Conservation (phyloP, 37 sponge, comb jelly and placozoan genomes). For the Halisarca cf. caerulea region DNA sequence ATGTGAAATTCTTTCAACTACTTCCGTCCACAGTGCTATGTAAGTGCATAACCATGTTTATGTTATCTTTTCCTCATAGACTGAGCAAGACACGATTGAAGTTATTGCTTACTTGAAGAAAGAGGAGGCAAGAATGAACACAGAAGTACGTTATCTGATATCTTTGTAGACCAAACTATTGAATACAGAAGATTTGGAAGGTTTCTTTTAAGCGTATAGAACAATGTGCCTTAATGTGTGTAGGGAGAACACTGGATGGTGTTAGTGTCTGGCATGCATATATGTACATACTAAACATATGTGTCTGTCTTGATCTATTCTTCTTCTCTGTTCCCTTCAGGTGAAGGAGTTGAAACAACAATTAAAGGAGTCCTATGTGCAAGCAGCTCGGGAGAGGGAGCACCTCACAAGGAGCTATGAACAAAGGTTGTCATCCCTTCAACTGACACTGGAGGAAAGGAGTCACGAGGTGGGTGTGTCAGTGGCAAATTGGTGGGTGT, state of each 20-base stretch:
- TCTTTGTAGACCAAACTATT: too few species aligned
- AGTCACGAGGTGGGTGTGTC: constrained; percentile 47
- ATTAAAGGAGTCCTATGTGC: constrained; percentile 65
- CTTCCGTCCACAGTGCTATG: too few species aligned
- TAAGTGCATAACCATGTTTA: too few species aligned
- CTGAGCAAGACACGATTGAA: constrained; percentile 94
- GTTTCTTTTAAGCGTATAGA: too few species aligned
- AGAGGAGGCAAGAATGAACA: constrained; percentile 74
- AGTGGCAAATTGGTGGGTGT: not conserved
- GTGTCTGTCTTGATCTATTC: too few species aligned
- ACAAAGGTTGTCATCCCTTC: constrained; percentile 30
- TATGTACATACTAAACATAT: not conserved
- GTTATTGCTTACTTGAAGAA: constrained; percentile 90
- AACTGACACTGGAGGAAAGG: constrained; percentile 36
- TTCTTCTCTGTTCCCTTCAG: too few species aligned
- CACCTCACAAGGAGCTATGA: constrained; percentile 28
- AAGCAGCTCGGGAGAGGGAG: constrained; percentile 64
- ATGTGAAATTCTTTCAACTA: too few species aligned
- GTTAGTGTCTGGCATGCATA: too few species aligned
- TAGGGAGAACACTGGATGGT: too few species aligned
- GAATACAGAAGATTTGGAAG: too few species aligned
- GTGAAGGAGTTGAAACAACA: constrained; percentile 63
- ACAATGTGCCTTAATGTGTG: too few species aligned
- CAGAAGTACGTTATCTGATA: constrained; percentile 28
- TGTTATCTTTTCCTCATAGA: too few species aligned